Conservation (phyloP, 1,140 invertebrate genomes). For the Drosophila grimshawi region DNA sequence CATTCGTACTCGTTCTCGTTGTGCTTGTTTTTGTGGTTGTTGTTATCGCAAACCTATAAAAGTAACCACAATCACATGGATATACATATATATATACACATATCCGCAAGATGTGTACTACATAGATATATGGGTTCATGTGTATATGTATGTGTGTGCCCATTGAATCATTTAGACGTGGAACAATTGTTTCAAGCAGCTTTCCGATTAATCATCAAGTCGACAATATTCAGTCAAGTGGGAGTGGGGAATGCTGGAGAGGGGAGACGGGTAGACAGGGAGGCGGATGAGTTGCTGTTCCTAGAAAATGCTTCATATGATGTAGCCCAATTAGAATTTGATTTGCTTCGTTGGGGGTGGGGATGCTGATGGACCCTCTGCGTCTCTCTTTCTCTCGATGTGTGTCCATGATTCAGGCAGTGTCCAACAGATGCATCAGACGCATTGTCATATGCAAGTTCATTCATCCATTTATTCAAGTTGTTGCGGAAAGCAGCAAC, state of each 20-base stretch:
- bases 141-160: conserved; percentile 7
- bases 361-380: neutral
- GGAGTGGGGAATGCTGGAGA: neutral
- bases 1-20: too few relatives aligned
- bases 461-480: conserved; percentile 13
- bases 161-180: conserved; percentile 40
- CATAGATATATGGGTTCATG: neutral
- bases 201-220: conserved; percentile 48
- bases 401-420: conserved; percentile 6
- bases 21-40: neutral
- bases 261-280: neutral
- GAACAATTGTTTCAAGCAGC: conserved; percentile 29
- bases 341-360: neutral
- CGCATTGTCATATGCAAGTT: conserved; percentile 20
- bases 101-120: neutral
- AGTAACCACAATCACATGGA: conserved; percentile 19
- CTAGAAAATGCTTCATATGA: conserved; percentile 3
- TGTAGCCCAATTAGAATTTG: neutral
- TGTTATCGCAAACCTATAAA: conserved; percentile 27
- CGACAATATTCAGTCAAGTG: neutral
- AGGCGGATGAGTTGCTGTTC: conserved; percentile 1
- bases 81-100: neutral
- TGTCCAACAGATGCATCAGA: neutral
- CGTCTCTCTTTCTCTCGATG: conserved; percentile 1
- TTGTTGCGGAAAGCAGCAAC: conserved; percentile 17